Base-by-base conservation (phyloP, 2,888 invertebrate genomes). In the Ectemnius continuus region DNA sequence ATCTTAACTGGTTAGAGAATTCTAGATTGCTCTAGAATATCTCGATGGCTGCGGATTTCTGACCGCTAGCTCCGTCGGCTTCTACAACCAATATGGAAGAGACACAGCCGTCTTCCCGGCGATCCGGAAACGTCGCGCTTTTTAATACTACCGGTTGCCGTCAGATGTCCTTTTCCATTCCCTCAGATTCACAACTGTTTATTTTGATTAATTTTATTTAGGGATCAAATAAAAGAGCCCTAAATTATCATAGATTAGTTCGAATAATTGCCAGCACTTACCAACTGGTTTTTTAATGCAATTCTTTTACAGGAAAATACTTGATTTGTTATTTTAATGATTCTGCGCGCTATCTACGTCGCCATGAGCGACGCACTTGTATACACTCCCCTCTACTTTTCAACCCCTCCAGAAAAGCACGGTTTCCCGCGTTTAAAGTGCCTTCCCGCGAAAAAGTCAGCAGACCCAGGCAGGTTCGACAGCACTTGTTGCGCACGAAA, bases 51-150 rank as follows among this genome's bases (percentile, higher is more conserved):
- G 56, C 72, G 84, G 87, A 88, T 86, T 81, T 74, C 64, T 36
- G 81, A 59, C 83, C 80, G 69, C 69, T n/a, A 65, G 61, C 79
- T 77, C 78, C 78, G 71, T 74, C 75, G 73, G 62, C 80, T 75
- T 80, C 78, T 78, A 67, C 75, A 81, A 79, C 83, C 86, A 88
- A 88, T 85, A 86, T 89, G 89, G 87, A 86, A 86, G 87, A 86
- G 85, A 18, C 60, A 1, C 20, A 47, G 13, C 61, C 4, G 18
- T 57, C 52, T 46, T 52, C 46, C 23, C 47, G 14, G 26, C 4
- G n/a, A 2, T 59, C 67, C 67, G 72, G 76, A 70, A 77, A 76
- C 47, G 64, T 63, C 4, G 28, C 47, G 8, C 13, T 14, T 16
- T 14, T 4, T 67, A 62, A 26, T 70, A 63, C 6, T 2, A 18